Evolutionary conservation across 1,140 invertebrate genomes (phyloP).

Genomic region (Aphidius gifuensis): DNA sequence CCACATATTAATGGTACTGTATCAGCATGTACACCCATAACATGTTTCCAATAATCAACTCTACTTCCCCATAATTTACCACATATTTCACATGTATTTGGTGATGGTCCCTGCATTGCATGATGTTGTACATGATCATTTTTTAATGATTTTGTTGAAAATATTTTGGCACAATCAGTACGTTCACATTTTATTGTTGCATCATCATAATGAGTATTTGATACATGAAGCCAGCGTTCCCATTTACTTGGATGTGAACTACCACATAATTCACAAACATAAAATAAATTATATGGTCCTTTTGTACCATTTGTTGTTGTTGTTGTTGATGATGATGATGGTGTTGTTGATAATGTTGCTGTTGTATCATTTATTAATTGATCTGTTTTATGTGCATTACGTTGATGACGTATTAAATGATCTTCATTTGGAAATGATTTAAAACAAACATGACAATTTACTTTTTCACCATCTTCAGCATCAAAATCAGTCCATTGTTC

Average conservation of each 20-base stretch:
- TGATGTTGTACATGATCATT: slow-evolving; percentile 56
- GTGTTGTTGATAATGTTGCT: too few species aligned
- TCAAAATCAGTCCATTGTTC: slow-evolving; percentile 44
- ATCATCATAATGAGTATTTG: slow-evolving; percentile 49
- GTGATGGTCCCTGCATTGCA: slow-evolving; percentile 51
- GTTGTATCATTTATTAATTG: slow-evolving; percentile 27
- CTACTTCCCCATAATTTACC: slow-evolving; percentile 58
- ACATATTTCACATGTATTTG: slow-evolving; percentile 56
- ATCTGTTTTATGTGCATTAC: slow-evolving; percentile 52
- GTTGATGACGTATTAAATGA: slow-evolving; percentile 54
- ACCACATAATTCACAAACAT: slow-evolving; percentile 57
- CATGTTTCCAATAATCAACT: slow-evolving; percentile 60
- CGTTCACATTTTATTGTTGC: slow-evolving; percentile 49
- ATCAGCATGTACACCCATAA: slow-evolving; percentile 59
- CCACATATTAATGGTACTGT: slow-evolving; percentile 58
- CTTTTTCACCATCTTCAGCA: slow-evolving; percentile 44
- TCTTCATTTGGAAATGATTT: slow-evolving; percentile 56
- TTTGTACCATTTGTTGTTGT: slow-evolving; percentile 37
- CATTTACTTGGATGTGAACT: slow-evolving; percentile 55
- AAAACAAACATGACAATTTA: slow-evolving; percentile 53
- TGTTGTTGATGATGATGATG: too few species aligned
- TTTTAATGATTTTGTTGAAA: slow-evolving; percentile 52
- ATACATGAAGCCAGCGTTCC: slow-evolving; percentile 58
- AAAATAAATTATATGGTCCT: slow-evolving; percentile 53
- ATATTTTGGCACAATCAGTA: slow-evolving; percentile 54